Base-by-base conservation (phyloP, 2,888 invertebrate genomes). In the Chloromyia formosa region DNA sequence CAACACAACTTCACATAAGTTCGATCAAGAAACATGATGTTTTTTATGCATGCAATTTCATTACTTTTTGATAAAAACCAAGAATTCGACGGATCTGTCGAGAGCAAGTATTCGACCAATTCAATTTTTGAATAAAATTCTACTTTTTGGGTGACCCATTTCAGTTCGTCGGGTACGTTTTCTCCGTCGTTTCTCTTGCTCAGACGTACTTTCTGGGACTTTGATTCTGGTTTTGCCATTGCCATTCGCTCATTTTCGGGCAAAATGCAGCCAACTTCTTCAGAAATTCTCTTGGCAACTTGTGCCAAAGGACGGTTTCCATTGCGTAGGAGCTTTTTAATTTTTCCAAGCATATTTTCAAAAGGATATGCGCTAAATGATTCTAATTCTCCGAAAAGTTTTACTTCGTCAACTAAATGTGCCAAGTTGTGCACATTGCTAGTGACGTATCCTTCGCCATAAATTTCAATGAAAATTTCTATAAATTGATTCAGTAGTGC, bases 401-500 rank as follows among this genome's bases (percentile, higher is more conserved):
- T 62, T 9, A 78, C 76, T 62, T 78, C 78, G 27, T 77, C 66
- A 40, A 73, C 58, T 10, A 78, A 10, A 58, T 78, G 78, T 23
- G 40, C 1, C 42, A 79, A 64, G 62, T 79, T 79, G 60, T 79
- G 79, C 20, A 79, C 74, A 40, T 78, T 78, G 75, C 77, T 77
- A 18, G 77, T 76, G 20, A 79, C 61, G 58, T 76, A 77, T 22
- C 75, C 73, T 58, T 54, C 74, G 14, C 78, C 79, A 74, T 79
- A 78, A 49, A 76, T 62, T 18, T 16, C 20, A 61, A 73, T 58
- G 73, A 66, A 79, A 9, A 74, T 42, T 69, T 77, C 68, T 22
- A 77, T 75, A 75, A 78, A 80, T 58, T 76, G 18, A 45, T 56
- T n/a, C 18, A 80, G 64, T 7, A 80, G 10, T 60, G 77, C 54